These are phyloP conservation scores for Pampusana beccarii DNA, from an alignment of 2,113 vertebrate genomes.

Conservation along the genomic window DNA sequence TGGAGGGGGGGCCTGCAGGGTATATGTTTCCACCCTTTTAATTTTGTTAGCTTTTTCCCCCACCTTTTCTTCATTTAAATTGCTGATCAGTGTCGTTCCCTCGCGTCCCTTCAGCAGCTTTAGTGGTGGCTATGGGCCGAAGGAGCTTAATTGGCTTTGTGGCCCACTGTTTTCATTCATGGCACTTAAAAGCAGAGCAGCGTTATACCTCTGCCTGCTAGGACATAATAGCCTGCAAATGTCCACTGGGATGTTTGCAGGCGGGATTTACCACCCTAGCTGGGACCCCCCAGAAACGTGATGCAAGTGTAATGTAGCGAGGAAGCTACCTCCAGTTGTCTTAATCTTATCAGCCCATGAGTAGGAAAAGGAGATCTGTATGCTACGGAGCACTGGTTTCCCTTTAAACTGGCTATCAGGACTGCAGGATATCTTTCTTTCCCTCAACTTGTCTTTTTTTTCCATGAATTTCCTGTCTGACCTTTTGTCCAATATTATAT, in stretches of 20 bases:
- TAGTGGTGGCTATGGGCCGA: neutral
- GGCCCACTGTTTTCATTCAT: constrained; percentile 64
- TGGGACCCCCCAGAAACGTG: neutral
- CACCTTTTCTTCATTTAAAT: neutral
- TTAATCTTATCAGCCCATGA: neutral
- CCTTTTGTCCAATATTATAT: neutral
- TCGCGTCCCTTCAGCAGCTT: neutral
- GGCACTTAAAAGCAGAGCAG: constrained; percentile 49
- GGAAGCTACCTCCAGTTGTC: neutral
- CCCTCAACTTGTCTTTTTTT: neutral
- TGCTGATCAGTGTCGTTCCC: neutral
- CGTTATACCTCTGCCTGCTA: constrained; percentile 45
- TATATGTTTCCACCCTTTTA: neutral
- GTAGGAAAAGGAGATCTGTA: neutral
- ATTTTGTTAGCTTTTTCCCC: neutral
- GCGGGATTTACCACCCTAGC: neutral
- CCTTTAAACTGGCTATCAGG: neutral
- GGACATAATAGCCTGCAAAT: constrained; percentile 62
- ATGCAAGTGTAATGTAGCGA: neutral
- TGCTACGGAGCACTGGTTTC: neutral
- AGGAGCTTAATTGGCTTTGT: constrained; percentile 16
- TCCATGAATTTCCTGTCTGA: neutral
- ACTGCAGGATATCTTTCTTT: neutral
- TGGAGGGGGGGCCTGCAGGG: neutral
- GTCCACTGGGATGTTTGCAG: constrained; percentile 32